Conservation (phyloP, 2,113 vertebrate genomes). For the Silurus asotus region DNA sequence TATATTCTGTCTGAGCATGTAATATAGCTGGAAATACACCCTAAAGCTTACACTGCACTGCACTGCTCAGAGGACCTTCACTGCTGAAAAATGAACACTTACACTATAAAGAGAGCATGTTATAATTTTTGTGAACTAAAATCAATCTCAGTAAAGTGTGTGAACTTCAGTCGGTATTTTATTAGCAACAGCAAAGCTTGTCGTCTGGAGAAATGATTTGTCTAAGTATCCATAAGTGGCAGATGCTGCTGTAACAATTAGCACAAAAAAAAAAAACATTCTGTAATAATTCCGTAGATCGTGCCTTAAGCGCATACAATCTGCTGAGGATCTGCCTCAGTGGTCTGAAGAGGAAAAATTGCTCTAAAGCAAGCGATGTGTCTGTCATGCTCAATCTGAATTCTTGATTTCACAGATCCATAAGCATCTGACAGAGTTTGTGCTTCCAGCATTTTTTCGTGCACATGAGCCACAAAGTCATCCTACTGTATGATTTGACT, state of each 20-base stretch:
- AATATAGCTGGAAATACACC: neutral
- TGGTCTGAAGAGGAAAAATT: neutral
- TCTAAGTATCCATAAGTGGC: conserved; percentile 6
- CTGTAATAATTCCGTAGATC: neutral
- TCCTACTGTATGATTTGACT: neutral
- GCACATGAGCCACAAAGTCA: neutral
- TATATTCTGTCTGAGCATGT: conserved; percentile 1
- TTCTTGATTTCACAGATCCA: neutral
- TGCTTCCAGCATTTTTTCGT: neutral
- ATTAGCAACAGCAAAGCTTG: neutral
- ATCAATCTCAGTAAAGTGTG: neutral
- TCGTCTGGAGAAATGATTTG: neutral
- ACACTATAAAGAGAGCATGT: neutral
- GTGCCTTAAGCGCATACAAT: neutral
- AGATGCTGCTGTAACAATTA: conserved; percentile 4
- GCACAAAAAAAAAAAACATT: neutral
- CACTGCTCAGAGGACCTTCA: neutral
- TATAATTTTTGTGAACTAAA: neutral
- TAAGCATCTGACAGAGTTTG: neutral
- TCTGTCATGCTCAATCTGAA: conserved; percentile 4
- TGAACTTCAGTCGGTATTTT: neutral
- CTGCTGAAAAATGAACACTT: neutral
- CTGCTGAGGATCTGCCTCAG: neutral
- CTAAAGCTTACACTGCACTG: neutral
- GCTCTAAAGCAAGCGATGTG: neutral